Percentiles rank a stretch among this genome's conserved stretches.
Conservation (phyloP, 2,113 vertebrate species). For the Shinisaurus crocodilurus region DNA sequence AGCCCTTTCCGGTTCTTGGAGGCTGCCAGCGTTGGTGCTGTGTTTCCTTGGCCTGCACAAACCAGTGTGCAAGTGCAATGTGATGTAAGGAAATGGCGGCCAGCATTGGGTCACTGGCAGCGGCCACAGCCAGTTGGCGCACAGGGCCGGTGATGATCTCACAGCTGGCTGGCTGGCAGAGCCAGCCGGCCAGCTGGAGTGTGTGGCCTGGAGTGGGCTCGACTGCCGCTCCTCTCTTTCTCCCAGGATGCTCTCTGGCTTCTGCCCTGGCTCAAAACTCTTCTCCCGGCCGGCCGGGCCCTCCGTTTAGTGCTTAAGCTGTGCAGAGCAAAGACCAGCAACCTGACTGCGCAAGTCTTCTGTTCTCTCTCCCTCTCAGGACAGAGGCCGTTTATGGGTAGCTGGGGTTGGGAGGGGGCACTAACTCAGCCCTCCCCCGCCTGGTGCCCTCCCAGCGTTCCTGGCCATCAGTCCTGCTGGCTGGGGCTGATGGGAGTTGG, state of each 20-base stretch:
- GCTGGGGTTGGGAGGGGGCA: no score
- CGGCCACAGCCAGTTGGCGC: background rate
- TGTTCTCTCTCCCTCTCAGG: background rate
- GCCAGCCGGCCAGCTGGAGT: no score
- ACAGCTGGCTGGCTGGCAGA: no score
- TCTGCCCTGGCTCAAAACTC: accelerated
- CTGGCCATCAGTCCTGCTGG: no score
- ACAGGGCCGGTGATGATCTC: accelerated
- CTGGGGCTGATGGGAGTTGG: no score
- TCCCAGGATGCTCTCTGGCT: background rate
- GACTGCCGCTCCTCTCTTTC: background rate
- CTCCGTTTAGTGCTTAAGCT: no score
- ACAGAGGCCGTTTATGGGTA: no score
- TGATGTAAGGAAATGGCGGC: background rate
- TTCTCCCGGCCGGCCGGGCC: background rate
- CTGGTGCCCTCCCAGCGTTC: no score
- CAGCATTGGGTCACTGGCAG: background rate
- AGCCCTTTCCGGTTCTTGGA: background rate
- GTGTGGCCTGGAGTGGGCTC: background rate
- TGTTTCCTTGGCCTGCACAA: background rate
- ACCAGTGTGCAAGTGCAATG: background rate
- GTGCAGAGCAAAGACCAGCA: no score
- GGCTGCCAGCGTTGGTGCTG: background rate
- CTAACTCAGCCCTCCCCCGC: no score
- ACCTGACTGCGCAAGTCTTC: background rate